Conservation (phyloP, 1,140 invertebrate genomes). For the Drosophila nannoptera region DNA sequence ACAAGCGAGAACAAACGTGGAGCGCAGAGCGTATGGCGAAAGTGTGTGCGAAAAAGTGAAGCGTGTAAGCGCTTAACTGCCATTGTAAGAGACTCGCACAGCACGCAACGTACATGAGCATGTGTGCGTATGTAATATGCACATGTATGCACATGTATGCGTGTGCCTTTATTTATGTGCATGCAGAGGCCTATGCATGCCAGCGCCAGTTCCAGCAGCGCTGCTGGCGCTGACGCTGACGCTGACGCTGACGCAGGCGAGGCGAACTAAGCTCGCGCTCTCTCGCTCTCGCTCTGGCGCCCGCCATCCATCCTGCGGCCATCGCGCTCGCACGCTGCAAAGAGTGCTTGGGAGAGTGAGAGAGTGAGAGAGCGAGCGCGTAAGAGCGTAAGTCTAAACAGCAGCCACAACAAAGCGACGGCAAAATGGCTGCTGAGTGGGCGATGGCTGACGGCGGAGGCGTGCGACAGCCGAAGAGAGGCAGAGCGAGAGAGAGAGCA, state of each 20-base stretch:
- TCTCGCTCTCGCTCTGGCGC: background rate
- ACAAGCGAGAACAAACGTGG: slow-evolving; percentile 28
- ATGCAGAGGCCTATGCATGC: slow-evolving; percentile 5
- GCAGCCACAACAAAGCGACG: slow-evolving; percentile 49
- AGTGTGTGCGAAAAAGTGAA: slow-evolving; percentile 70
- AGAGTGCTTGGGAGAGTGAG: slow-evolving; percentile 27
- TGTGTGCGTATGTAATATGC: background rate
- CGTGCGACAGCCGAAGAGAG: background rate
- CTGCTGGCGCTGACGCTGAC: slow-evolving; percentile 4
- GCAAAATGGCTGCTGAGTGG: slow-evolving; percentile 34
- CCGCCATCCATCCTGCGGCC: background rate
- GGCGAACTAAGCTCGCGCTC: slow-evolving; percentile 4
- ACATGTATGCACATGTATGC: background rate
- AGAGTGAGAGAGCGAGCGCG: slow-evolving; percentile 15
- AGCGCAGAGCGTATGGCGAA: slow-evolving; percentile 48
- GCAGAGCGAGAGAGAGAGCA: background rate
- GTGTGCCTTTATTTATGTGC: no score
- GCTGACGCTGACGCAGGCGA: background rate
- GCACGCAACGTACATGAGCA: slow-evolving; percentile 16
- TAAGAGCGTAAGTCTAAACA: slow-evolving; percentile 20
- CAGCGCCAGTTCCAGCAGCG: slow-evolving; percentile 7
- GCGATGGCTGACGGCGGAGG: background rate
- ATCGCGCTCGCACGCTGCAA: slow-evolving; percentile 1
- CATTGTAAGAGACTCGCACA: slow-evolving; percentile 61
- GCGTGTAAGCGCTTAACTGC: slow-evolving; percentile 74